These are phyloP conservation scores for Sitobion miscanthi DNA, from an alignment of 1,140 invertebrate genomes.

Conservation along the genomic window DNA sequence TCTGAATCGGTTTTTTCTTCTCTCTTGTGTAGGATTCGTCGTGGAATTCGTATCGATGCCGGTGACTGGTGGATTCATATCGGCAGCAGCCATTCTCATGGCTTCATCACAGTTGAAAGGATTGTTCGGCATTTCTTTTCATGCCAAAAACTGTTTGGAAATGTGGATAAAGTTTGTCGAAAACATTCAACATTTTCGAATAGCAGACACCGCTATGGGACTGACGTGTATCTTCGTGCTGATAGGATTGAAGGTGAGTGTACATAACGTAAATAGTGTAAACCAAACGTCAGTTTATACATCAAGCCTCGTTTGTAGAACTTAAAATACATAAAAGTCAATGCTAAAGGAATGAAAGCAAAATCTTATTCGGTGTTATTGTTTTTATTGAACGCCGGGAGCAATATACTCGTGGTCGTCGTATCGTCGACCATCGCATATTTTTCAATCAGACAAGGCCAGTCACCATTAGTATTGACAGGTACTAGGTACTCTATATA, in stretches of 20 bases:
- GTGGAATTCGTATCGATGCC: slow-evolving; percentile 86
- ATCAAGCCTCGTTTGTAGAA: background rate
- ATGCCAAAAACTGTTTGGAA: slow-evolving; percentile 69
- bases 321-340: slow-evolving; percentile 14
- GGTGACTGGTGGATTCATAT: slow-evolving; percentile 86
- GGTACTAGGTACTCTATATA: slow-evolving; percentile 59
- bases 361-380: background rate
- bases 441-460: slow-evolving; percentile 61
- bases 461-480: slow-evolving; percentile 63
- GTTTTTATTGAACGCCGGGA: slow-evolving; percentile 58
- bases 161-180: slow-evolving; percentile 67
- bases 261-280: background rate
- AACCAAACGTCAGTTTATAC: background rate
- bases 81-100: slow-evolving; percentile 84
- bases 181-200: slow-evolving; percentile 66
- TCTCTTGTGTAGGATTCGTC: slow-evolving; percentile 72
- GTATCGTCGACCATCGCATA: slow-evolving; percentile 70
- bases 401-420: slow-evolving; percentile 82
- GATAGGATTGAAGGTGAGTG: slow-evolving; percentile 69
- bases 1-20: background rate
- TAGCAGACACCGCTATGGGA: slow-evolving; percentile 72
- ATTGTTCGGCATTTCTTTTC: slow-evolving; percentile 72
- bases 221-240: slow-evolving; percentile 69
- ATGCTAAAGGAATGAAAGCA: slow-evolving; percentile 12
- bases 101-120: slow-evolving; percentile 81